A percentile compares a stretch with the other conserved stretches of the same genome.
These are phyloP conservation scores for Rhimphoctona megacephalus DNA, from an alignment of 2,888 invertebrate species.

Conservation along the genomic window DNA sequence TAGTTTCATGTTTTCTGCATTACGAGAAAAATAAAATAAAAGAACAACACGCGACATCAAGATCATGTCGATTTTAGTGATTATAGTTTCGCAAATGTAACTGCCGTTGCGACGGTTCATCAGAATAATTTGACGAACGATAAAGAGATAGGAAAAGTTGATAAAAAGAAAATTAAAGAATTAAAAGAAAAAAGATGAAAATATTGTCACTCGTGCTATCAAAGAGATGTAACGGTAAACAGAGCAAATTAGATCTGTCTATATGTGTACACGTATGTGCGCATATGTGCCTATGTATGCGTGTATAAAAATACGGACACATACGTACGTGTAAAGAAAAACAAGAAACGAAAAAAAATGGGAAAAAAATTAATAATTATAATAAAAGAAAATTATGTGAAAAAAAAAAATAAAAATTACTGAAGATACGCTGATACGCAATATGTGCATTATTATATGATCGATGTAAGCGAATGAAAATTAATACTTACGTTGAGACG, in stretches of 20 bases:
- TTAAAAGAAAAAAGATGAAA: constrained; percentile 26
- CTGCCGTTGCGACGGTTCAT: constrained; percentile 72
- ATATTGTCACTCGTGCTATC: constrained; percentile 67
- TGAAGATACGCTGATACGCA: constrained; percentile 78
- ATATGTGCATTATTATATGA: constrained; percentile 81
- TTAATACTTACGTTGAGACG: constrained; percentile 81
- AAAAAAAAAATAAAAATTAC: constrained; percentile 64
- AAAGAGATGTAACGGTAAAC: constrained; percentile 60
- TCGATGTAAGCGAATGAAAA: constrained; percentile 83
- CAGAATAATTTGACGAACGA: constrained; percentile 51
- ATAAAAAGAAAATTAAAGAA: constrained; percentile 16
- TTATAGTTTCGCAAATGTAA: constrained; percentile 66
- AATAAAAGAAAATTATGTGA: constrained; percentile 64
- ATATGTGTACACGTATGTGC: constrained; percentile 70
- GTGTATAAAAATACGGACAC: constrained; percentile 67
- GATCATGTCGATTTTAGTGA: constrained; percentile 43
- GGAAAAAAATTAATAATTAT: constrained; percentile 41
- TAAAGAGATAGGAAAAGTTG: constrained; percentile 51
- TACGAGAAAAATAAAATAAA: constrained; percentile 50
- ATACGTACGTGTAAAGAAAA: constrained; percentile 66
- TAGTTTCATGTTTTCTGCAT: constrained; percentile 40
- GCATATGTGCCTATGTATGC: constrained; percentile 70
- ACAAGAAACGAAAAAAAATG: constrained; percentile 67
- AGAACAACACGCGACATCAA: neutral
- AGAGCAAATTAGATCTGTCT: constrained; percentile 68